Evolutionary conservation across 2,797 vertebrate species (phyloP).

Genomic region (Sphenopsis melanotis): DNA sequence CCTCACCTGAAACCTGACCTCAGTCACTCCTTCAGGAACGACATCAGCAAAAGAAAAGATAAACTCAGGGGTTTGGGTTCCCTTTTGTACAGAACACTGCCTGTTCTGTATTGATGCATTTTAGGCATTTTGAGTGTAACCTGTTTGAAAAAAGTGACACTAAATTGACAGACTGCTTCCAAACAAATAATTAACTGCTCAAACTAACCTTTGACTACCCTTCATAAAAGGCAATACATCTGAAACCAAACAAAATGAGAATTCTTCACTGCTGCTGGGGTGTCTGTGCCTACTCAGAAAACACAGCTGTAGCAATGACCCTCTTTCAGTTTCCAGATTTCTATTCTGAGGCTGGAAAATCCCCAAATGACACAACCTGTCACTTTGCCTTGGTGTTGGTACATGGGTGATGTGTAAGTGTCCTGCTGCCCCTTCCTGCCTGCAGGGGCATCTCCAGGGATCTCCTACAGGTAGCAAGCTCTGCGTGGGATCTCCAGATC

Average conservation of each 20-base stretch:
- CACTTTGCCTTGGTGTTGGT: rapidly evolving
- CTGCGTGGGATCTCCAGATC: background rate
- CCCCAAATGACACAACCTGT: rapidly evolving
- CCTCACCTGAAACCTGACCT: background rate
- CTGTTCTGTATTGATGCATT: background rate
- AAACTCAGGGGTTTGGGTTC: background rate
- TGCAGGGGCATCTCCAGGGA: background rate
- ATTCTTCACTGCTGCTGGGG: background rate
- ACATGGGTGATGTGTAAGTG: background rate
- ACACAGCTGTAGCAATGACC: background rate
- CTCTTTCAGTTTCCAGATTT: background rate
- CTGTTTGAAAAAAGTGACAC: background rate
- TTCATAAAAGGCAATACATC: background rate
- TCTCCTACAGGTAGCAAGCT: background rate
- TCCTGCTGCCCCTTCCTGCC: background rate
- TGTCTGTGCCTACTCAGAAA: background rate
- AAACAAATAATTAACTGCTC: background rate
- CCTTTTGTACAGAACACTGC: background rate
- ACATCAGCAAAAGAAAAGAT: background rate
- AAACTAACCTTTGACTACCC: background rate
- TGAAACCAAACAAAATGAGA: background rate
- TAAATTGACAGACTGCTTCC: background rate
- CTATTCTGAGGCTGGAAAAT: background rate
- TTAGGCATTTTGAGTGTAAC: background rate
- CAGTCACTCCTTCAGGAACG: too few relatives aligned